These are phyloP conservation scores for Ecdyonurus torrentis DNA, from an alignment of 2,888 invertebrate genomes.

Conservation along the genomic window DNA sequence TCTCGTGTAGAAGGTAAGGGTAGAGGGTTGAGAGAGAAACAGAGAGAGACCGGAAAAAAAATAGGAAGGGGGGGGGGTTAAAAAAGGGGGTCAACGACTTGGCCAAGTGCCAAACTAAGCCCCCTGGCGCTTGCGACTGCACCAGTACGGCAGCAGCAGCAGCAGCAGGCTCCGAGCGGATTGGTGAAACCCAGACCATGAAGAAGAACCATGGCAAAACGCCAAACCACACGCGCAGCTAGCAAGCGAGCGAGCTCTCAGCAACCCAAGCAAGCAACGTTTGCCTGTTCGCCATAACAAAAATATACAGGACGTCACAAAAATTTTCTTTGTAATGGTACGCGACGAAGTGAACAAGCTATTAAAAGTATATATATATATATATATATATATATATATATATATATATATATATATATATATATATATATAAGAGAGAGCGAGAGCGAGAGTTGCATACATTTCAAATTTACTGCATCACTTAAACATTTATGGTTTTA, in stretches of 20 bases:
- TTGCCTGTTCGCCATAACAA: not conserved
- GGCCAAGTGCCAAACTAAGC: not conserved
- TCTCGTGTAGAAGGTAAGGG: not conserved
- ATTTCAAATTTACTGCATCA: too few relatives aligned
- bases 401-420: too few relatives aligned
- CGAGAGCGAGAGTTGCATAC: too few relatives aligned
- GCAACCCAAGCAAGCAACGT: not conserved
- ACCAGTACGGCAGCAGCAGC: not conserved
- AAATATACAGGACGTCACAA: not conserved
- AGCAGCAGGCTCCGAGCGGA: not conserved
- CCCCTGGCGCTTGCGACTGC: not conserved
- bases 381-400: too few relatives aligned
- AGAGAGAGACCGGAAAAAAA: not conserved
- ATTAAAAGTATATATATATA: too few relatives aligned
- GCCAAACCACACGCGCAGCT: not conserved
- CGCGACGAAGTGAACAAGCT: not conserved
- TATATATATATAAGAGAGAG: too few relatives aligned
- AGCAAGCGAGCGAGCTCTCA: not conserved
- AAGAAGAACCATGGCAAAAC: not conserved
- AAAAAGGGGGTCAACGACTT: not conserved
- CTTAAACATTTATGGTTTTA: too few relatives aligned
- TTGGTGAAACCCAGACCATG: not conserved
- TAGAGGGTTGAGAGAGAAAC: not conserved
- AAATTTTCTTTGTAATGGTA: not conserved
- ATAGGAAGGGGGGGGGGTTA: not conserved